Base-by-base conservation (phyloP, 2,113 vertebrate species). In the Notarius quadriscutis region DNA sequence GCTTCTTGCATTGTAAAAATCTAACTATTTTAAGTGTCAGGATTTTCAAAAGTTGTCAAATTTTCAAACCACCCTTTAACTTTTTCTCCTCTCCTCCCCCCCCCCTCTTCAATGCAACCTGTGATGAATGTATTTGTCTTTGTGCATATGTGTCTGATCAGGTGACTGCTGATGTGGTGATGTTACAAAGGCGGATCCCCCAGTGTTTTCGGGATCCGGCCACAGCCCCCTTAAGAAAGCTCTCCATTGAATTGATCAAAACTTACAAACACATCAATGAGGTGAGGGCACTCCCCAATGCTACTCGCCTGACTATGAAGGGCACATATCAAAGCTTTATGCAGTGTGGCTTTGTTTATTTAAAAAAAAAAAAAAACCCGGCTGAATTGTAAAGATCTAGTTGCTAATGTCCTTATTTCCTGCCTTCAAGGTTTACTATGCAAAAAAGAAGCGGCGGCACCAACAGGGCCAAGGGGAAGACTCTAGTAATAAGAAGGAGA, bases 231-330 rank as follows among this genome's bases (percentile, higher is more conserved):
- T 91, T 99, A 96, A 97, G 98, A 95, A 99, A 99, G 95, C 96
- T 99, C 93, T 99, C 98, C 90, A 97, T 99, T 93, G 98, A 99
- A 96, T 95, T 99, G 96, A 99, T 99, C 96, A 99, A 99, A 98
- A 99, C 98, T 93, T 99, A 99, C 90, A 99, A 99, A 96, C 98
- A 99, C 97, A 99, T 99, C 96, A 99, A 99, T 97, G 98, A 99
- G 97, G 98, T 99, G 95, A 83, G 94, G 88, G 7, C 11, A 30
- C 51, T 10, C 41, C 15, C 27, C 4, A 14, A n/a, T 22, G 58
- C 84, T 62, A 27, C 7, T 83, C 27, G 20, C 27, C 58, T 20
- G 25, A 27, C 14, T 20, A 1, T 22, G 18, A 57, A 53, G 25
- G 72, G 48, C 41, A 1, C 27, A 27, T 78, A 55, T 15, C 51